These are phyloP conservation scores for Asteroscopus sphinx DNA, from an alignment of 2,888 invertebrate species.

Conservation along the genomic window DNA sequence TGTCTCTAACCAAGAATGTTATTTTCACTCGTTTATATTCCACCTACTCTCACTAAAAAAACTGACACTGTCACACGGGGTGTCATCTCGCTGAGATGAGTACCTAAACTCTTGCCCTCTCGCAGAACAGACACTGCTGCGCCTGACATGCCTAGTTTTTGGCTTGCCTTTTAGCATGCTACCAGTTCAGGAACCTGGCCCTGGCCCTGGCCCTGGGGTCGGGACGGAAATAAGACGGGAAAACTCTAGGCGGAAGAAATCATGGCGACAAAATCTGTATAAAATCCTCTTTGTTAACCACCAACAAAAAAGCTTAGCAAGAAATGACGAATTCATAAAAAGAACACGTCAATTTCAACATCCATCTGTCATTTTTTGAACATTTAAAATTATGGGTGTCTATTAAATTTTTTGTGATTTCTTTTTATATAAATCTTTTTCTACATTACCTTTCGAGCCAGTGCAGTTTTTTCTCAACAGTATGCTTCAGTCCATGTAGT, in stretches of 20 bases:
- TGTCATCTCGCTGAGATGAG: too few relatives aligned
- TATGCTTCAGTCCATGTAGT: constrained; percentile 84
- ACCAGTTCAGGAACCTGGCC: too few relatives aligned
- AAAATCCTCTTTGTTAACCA: constrained; percentile 9
- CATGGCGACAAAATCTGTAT: constrained; percentile 18
- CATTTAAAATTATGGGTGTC: constrained; percentile 37
- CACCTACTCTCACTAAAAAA: too few relatives aligned
- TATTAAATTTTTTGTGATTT: constrained; percentile 27
- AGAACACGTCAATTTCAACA: constrained; percentile 47
- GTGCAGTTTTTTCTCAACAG: constrained; percentile 79
- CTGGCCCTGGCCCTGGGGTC: too few relatives aligned
- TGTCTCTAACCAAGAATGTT: too few relatives aligned
- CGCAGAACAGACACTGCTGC: too few relatives aligned
- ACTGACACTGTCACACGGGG: too few relatives aligned
- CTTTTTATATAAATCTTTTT: constrained; percentile 18
- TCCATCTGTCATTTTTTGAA: constrained; percentile 35
- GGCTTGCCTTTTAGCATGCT: too few relatives aligned
- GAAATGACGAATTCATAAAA: constrained; percentile 51
- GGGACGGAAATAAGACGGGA: neutral
- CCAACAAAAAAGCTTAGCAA: constrained; percentile 10
- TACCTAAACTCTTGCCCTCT: too few relatives aligned
- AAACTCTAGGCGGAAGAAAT: neutral
- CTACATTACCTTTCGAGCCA: constrained; percentile 78
- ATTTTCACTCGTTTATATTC: too few relatives aligned
- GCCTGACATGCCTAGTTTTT: too few relatives aligned